phyloP scores from a whole-genome alignment of 2,888 invertebrate genomes.

The Deilephila elpenor region DNA sequence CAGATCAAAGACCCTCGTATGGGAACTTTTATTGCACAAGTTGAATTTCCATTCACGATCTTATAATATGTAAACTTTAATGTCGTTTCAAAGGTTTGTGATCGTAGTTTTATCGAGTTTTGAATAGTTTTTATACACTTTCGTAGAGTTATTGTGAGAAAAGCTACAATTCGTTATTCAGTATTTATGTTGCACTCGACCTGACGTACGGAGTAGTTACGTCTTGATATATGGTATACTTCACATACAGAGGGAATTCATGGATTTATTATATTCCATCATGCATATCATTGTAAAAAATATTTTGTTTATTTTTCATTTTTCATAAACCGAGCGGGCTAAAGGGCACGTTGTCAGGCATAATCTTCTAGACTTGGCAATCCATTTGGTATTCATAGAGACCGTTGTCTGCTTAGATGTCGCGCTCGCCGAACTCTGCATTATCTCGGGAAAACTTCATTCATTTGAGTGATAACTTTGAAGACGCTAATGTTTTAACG shows the following conservation, averaged over 20 bases:
- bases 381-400: constrained; percentile 27
- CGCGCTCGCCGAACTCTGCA: background rate
- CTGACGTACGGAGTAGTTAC: no score
- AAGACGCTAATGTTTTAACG: constrained; percentile 14
- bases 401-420: constrained; percentile 11
- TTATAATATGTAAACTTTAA: constrained; percentile 2
- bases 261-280: background rate
- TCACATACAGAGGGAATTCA: background rate
- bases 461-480: constrained; percentile 19
- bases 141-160: background rate
- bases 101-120: background rate
- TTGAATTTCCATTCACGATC: background rate
- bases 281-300: background rate
- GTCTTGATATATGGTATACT: background rate
- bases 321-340: background rate
- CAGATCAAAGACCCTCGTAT: background rate
- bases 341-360: constrained; percentile 17
- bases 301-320: background rate
- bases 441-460: constrained; percentile 23
- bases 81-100: background rate
- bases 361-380: constrained; percentile 22
- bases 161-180: no score
- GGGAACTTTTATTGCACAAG: background rate
- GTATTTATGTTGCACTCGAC: no score
- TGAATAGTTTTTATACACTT: background rate